phyloP scores from a whole-genome alignment of 2,797 vertebrate species.

The Pterois miles region DNA sequence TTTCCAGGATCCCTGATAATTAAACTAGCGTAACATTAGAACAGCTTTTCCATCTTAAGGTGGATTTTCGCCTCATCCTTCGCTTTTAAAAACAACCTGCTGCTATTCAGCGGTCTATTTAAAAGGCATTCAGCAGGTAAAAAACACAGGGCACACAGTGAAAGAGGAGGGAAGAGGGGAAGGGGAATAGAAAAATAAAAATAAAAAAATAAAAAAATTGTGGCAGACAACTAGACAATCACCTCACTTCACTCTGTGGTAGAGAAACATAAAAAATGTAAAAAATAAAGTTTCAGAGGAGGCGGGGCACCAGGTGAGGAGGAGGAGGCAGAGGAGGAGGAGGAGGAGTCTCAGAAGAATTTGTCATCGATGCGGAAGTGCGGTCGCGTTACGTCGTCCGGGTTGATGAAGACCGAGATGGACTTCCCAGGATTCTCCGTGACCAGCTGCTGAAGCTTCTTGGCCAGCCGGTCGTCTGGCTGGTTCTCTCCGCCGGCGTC shows the following conservation, averaged over 20 bases:
- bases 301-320: conserved; percentile 8
- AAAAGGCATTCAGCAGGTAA: conserved; percentile 71
- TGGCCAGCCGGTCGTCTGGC: conserved; percentile 93
- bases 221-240: conserved; percentile 61
- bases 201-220: conserved; percentile 45
- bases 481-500: conserved; percentile 86
- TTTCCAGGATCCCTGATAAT: conserved; percentile 49
- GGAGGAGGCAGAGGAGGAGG: background rate
- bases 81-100: conserved; percentile 39
- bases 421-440: conserved; percentile 98
- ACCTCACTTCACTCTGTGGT: conserved; percentile 68
- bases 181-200: conserved; percentile 61
- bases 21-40: background rate
- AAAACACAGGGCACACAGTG: conserved; percentile 69
- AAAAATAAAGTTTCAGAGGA: conserved; percentile 48
- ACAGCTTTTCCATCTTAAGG: conserved; percentile 5
- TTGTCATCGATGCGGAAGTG: conserved; percentile 99
- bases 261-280: conserved; percentile 55
- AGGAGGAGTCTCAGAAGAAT: conserved; percentile 89
- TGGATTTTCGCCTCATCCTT: conserved; percentile 23
- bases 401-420: conserved; percentile 98
- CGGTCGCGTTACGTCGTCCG: conserved; percentile 94
- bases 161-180: conserved; percentile 28
- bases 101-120: conserved; percentile 35
- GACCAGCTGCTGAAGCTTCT: conserved; percentile 97